phyloP scores from a whole-genome alignment of 2,113 vertebrate genomes.

The Otis tarda region DNA sequence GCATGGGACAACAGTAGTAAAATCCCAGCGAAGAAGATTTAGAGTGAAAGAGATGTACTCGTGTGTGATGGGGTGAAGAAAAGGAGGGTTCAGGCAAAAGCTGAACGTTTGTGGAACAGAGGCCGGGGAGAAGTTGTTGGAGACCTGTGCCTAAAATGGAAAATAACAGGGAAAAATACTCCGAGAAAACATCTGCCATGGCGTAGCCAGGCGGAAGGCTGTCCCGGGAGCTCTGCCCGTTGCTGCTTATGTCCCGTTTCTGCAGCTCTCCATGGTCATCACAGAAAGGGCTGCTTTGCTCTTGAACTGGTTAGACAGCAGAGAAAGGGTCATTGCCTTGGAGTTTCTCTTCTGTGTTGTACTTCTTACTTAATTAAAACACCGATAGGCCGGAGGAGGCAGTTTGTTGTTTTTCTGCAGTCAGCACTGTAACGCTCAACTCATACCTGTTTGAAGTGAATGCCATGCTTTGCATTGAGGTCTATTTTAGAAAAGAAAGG shows the following conservation, averaged over 20 bases:
- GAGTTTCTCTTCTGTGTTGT: not conserved
- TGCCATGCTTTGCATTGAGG: rapidly evolving
- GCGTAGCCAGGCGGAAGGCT: not conserved
- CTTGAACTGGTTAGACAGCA: rapidly evolving
- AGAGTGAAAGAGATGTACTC: too few species aligned
- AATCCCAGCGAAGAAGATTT: not conserved
- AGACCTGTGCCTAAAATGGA: not conserved
- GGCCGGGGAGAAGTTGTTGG: not conserved
- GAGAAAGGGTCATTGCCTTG: not conserved
- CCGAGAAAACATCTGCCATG: rapidly evolving
- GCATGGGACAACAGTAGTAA: not conserved
- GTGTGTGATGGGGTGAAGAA: not conserved
- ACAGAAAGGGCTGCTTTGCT: not conserved
- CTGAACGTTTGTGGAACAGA: not conserved
- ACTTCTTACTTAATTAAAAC: not conserved
- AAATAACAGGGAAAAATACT: not conserved
- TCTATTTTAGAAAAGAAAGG: too few species aligned
- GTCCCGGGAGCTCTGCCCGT: rapidly evolving
- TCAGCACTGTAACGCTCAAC: not conserved
- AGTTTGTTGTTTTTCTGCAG: not conserved
- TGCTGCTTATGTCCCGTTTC: not conserved
- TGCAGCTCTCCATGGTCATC: rapidly evolving
- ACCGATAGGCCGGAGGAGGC: not conserved
- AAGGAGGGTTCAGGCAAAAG: not conserved
- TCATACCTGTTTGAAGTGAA: not conserved